Base-by-base conservation (phyloP, 2,797 vertebrate genomes). In the Fringilla coelebs region DNA sequence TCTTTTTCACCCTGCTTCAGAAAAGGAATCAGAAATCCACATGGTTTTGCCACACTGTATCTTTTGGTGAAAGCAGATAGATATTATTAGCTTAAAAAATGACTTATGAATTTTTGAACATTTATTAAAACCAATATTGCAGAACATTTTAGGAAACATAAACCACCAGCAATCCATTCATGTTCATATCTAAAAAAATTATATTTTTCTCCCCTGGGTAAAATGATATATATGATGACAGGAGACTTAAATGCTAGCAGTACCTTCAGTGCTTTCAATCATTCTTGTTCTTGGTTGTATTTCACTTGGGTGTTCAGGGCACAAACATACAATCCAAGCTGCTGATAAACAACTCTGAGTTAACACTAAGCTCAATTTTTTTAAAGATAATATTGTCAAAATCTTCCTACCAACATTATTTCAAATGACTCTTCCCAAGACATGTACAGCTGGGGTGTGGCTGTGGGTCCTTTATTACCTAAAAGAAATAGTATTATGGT, bases 41-140 rank as follows among this genome's bases (percentile, higher is more conserved):
- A 28, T 62, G 43, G 57, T 13, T 94, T 88, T 85, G 17, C 58
- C 28, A 66, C 40, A 83, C 11, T 20, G 7, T 45, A 54, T 63
- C 61, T 87, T 71, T n/a, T 34, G 55, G 38, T 74, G 74, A 89
- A 89, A 90, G 70, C 32, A 90, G 80, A 75, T 4, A 8, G 49
- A n/a, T 63, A 89, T 85, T 94, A 91, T 93, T 78, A 92, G 75
- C 45, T 28, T 54, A 57, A 93, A 76, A 87, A 93, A 93, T 0
- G 1, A 84, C 77, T 94, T 89, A 72, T 2, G 31, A 91, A 90
- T 91, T 93, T 96, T 96, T 90, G 87, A 94, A 75, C 46, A 80
- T 82, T 85, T 92, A 94, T 96, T 95, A 92, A 95, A 96, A 96
- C 85, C 81, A 76, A 55, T 48, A 81, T 19, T 54, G 48, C 1